Base-by-base conservation (phyloP, 2,797 vertebrate genomes). In the Chlorospingus flavigularis region DNA sequence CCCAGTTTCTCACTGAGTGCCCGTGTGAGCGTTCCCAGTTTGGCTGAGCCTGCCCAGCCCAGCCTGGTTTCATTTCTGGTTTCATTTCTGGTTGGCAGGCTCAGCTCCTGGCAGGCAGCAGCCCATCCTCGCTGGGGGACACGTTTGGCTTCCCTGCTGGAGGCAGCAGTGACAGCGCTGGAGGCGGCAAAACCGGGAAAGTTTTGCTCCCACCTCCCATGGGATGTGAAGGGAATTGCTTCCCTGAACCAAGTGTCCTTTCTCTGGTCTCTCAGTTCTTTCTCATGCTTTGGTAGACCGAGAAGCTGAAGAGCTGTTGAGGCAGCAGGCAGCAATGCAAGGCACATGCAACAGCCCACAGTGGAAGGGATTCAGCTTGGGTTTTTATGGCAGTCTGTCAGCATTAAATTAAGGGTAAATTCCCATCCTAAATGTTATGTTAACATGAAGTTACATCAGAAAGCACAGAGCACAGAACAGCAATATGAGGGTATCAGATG, bases 351-450 rank as follows among this genome's bases (percentile, higher is more conserved):
- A 24, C 57, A 62, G 35, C 53, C 54, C 28, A 72, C 5, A 3
- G 76, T 45, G 63, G 43, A 70, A 45, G 18, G 58, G 80, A 33
- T 51, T 78, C 55, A 73, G 48, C 63, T 39, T 8, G 13, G 63
- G 40, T 31, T 75, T 73, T 86, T 48, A 20, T 88, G 90, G 77
- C 73, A 84, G 35, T 30, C 85, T 80, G 82, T 86, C 77, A 60
- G 55, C 67, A 45, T 84, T 86, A 96, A 95, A 95, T 96, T 75
- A 92, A 95, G 77, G 71, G 71, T 90, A 60, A 94, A 92, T 90
- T 95, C 82, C 70, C 80, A 37, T 82, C 67, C 92, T 90, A 82
- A 93, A 85, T 72, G 80, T 94, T 94, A 47, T 30, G 68, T 74
- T 88, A 84, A 85, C 70, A 76, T 57, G 76, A 86, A 95, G 83